Evolutionary conservation across 2,113 vertebrate species (phyloP).

Genomic region (Paradoxurus hermaphroditus): DNA sequence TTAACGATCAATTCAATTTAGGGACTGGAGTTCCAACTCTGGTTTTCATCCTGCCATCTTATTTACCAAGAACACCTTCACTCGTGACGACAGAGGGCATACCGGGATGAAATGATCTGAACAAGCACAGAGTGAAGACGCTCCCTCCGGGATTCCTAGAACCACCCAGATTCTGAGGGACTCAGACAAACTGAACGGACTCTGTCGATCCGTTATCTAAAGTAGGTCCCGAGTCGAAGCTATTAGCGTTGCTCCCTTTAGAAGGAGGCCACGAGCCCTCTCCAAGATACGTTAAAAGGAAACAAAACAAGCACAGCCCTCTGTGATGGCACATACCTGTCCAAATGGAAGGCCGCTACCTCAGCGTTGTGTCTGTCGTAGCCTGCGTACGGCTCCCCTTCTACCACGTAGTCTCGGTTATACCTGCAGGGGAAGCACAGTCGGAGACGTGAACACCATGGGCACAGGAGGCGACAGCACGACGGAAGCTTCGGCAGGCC

Average conservation of each 20-base stretch:
- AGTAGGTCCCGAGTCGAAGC: background rate
- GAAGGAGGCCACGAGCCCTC: background rate
- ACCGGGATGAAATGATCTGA: background rate
- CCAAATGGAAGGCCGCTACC: conserved; percentile 97
- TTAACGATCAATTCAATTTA: background rate
- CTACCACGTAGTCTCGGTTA: conserved; percentile 93
- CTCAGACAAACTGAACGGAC: background rate
- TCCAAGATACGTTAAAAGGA: background rate
- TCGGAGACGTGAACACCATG: background rate
- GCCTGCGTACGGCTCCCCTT: conserved; percentile 96
- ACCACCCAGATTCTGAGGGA: background rate
- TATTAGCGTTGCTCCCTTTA: background rate
- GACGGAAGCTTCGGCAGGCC: background rate
- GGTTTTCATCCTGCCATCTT: conserved; percentile 1
- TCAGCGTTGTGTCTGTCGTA: conserved; percentile 98
- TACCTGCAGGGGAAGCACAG: conserved; percentile 85
- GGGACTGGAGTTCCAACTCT: background rate
- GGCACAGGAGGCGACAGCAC: background rate
- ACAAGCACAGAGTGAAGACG: background rate
- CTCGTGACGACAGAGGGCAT: background rate
- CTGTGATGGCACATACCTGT: conserved; percentile 86
- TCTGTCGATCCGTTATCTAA: background rate
- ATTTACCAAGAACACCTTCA: conserved; percentile 10
- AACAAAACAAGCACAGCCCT: background rate
- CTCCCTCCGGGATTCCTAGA: background rate